Base-by-base conservation (phyloP, 1,140 invertebrate species). In the Bathynomus jamesi region DNA sequence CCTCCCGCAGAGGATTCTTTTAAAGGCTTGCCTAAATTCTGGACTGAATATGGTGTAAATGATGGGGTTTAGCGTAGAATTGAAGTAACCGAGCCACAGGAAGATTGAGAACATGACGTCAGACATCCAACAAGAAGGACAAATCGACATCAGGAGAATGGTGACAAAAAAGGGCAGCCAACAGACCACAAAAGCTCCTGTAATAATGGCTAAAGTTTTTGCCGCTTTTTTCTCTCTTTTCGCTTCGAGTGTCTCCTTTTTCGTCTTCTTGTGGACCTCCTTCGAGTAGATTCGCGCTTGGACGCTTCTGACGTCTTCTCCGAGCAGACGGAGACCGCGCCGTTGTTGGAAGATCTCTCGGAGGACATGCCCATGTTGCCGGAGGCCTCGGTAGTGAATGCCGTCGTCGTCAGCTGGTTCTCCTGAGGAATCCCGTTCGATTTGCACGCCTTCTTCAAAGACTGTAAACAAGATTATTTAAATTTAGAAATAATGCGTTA, bases 101-200 rank as follows among this genome's bases (percentile, higher is more conserved):
- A 93, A 92, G 79, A 93, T 88, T 76, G 89, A 90, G 74, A 91
- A 88, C 76, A 92, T 84, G 78, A 89, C 87, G 74, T 89, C 87
- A 82, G 88, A 90, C 78, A 93, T 89, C 74, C 87, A 83, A 81
- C 90, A 94, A 82, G 84, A 63, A 85, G 85, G 80, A 79, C 93
- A 95, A 53, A 96, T 86, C 0, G 94, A 91, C 86, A 93, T 88
- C 68, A 94, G 83, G 21, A 96, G 83, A 0, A 93, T 94, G 83
- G 94, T 89, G 21, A 95, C 89, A 82, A 96, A 96, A 83, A 96
- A 96, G 4, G 94, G 94, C 67, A 95, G 85, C 94, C 94, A 96
- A 80, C 93, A 96, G 70, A 94, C 87, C 28, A 95, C 91, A 82
- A 95, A 96, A 11, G 91, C 93, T 25, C 93, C 93, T 0, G 94